Percentiles rank a stretch among this genome's conserved stretches.
These are phyloP conservation scores for Rhinolophus sinicus DNA, from an alignment of 2,113 vertebrate species.

Conservation along the genomic window DNA sequence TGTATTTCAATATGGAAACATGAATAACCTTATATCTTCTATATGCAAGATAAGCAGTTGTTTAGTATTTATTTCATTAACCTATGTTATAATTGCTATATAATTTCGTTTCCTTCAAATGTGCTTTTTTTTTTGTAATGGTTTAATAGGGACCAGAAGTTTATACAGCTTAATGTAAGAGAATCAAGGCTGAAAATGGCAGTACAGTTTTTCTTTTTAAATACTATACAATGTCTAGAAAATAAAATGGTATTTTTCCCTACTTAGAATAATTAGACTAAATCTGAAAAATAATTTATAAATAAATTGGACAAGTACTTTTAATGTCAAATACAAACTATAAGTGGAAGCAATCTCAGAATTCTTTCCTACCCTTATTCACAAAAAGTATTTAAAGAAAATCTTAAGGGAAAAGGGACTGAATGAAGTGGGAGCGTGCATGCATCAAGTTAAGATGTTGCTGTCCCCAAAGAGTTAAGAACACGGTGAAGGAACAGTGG, in stretches of 20 bases:
- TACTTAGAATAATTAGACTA: not conserved
- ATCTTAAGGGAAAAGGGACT: not conserved
- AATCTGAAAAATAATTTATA: not conserved
- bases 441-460: not conserved
- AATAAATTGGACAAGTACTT: not conserved
- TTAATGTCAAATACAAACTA: not conserved
- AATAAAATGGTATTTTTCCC: not conserved
- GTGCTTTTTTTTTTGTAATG: not conserved
- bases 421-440: not conserved
- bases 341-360: not conserved
- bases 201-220: constrained; percentile 8
- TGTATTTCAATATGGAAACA: not conserved
- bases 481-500: not conserved
- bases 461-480: not conserved
- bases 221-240: not conserved
- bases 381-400: not conserved
- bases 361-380: not conserved
- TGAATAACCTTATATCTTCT: not conserved
- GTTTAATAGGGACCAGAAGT: not conserved
- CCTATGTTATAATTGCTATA: not conserved
- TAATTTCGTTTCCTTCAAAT: constrained; percentile 22
- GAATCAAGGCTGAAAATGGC: not conserved
- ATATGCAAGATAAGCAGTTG: not conserved
- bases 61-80: not conserved
- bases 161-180: not conserved